Conservation (phyloP, 2,113 vertebrate genomes). For the Carettochelys insculpta region DNA sequence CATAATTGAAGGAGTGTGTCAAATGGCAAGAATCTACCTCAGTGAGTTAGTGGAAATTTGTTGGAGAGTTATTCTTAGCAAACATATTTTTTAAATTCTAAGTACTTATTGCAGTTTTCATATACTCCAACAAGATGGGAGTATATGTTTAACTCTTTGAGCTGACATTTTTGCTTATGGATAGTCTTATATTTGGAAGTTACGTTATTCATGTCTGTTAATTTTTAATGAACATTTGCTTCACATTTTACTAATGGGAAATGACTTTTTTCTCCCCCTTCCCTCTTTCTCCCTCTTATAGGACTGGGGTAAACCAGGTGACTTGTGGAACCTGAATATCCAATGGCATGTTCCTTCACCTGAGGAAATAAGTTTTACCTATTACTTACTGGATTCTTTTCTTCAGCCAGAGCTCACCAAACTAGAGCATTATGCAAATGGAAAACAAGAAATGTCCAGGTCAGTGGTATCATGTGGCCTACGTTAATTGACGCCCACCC, state of each 20-base stretch:
- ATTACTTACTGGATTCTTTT: constrained; percentile 90
- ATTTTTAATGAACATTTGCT: background rate
- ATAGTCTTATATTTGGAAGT: background rate
- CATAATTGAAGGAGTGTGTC: background rate
- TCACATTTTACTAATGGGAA: background rate
- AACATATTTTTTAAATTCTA: background rate
- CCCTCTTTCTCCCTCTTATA: constrained; percentile 66
- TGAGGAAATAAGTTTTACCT: constrained; percentile 89
- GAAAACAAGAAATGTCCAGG: constrained; percentile 93
- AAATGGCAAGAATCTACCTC: background rate
- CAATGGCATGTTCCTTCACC: constrained; percentile 94
- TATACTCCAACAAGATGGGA: background rate
- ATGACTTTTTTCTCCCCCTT: background rate
- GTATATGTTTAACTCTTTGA: background rate
- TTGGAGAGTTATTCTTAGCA: background rate
- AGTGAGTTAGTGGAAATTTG: background rate
- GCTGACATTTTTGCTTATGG: background rate
- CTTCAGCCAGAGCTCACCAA: constrained; percentile 92
- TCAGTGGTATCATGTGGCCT: constrained; percentile 29
- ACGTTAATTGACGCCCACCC: background rate
- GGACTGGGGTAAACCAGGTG: constrained; percentile 98
- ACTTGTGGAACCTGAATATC: constrained; percentile 93
- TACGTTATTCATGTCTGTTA: background rate
- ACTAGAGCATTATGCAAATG: constrained; percentile 85
- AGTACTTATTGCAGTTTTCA: background rate